A percentile compares a stretch with the other conserved stretches of the same genome.
Conservation (phyloP, 2,888 invertebrate genomes). For the Sepiola atlantica region DNA sequence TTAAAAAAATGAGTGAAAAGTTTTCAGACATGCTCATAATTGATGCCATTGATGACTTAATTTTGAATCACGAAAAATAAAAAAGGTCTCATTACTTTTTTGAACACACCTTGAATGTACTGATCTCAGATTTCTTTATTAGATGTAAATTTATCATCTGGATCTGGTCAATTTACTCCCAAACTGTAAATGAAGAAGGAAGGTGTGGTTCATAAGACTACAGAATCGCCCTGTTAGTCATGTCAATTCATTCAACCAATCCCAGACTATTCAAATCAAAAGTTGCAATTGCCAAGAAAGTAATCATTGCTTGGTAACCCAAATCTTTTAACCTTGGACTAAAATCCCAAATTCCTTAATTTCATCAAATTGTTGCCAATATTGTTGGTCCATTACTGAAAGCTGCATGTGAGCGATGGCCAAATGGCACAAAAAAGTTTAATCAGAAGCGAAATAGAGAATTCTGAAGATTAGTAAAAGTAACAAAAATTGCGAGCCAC, state of each 20-base stretch:
- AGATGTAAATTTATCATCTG: not conserved
- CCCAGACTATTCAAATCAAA: not conserved
- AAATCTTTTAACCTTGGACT: not conserved
- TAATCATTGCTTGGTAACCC: not conserved
- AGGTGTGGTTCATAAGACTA: not conserved
- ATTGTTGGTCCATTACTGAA: not conserved
- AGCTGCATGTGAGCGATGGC: not conserved
- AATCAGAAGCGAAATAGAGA: not conserved
- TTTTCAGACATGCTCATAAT: too few relatives aligned
- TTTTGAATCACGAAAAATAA: too few relatives aligned
- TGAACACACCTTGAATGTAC: too few relatives aligned
- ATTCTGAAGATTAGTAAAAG: not conserved
- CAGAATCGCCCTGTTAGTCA: not conserved
- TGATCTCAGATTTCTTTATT: too few relatives aligned
- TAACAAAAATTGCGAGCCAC: too few relatives aligned
- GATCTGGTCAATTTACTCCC: not conserved
- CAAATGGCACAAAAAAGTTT: not conserved
- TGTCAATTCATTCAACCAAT: not conserved
- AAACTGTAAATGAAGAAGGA: not conserved
- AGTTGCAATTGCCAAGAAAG: not conserved
- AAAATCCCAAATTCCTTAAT: conserved; percentile 18
- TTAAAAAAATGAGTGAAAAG: too few relatives aligned
- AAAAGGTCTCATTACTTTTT: too few relatives aligned
- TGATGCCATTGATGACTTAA: too few relatives aligned
- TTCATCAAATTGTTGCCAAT: not conserved